Percentiles rank a stretch among this genome's conserved stretches.
Evolutionary conservation across 2,797 vertebrate species (phyloP).

Genomic region (Argyrosomus regius): DNA sequence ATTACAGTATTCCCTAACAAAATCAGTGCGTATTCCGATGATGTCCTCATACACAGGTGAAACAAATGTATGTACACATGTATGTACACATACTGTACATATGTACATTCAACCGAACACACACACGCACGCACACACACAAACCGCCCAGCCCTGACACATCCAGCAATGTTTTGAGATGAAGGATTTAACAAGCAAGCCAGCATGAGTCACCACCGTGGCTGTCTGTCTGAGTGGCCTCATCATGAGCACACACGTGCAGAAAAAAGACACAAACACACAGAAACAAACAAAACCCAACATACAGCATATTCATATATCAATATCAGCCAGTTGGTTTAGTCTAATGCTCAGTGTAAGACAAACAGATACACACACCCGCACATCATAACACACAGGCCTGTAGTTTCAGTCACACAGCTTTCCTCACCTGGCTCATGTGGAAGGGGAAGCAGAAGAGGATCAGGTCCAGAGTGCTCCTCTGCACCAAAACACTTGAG

Average conservation of each 20-base stretch:
- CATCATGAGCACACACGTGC: constrained; percentile 12
- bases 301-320: neutral
- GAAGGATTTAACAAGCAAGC: constrained; percentile 47
- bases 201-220: constrained; percentile 28
- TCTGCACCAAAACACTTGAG: constrained; percentile 97
- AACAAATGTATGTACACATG: no score
- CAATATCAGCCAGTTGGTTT: neutral
- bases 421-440: constrained; percentile 93
- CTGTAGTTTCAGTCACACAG: neutral
- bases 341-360: neutral
- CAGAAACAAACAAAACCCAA: neutral
- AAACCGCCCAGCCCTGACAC: constrained; percentile 5
- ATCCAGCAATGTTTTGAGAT: constrained; percentile 26
- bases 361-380: neutral
- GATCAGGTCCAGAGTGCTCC: constrained; percentile 97
- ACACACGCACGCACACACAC: neutral
- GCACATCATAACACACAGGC: neutral
- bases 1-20: no score
- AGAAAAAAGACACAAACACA: constrained; percentile 4
- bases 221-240: constrained; percentile 13
- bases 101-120: neutral
- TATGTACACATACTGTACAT: neutral
- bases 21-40: no score
- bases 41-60: no score
- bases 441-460: constrained; percentile 99